Evolutionary conservation across 2,888 invertebrate species (phyloP), one percentile per base, ranked within the genome.

Genomic region (Cephus rjabovi): DNA sequence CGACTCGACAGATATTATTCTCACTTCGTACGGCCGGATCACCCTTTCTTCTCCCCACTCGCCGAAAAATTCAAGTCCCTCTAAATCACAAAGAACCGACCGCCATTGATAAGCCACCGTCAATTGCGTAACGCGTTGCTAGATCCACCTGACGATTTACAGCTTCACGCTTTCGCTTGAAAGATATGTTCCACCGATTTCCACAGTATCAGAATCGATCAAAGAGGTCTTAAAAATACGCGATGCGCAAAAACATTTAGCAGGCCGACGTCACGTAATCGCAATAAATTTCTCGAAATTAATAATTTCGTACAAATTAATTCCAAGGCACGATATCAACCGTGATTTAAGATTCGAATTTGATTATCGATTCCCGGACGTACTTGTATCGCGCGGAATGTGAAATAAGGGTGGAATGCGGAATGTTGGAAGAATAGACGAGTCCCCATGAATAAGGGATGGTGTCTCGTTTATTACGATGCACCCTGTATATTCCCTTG

Each of bases 391-490:
- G 56, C 15, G 56, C 56, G 56, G 56, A 23, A 56, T 56, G 56
- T 56, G 23, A 56, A 56, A 56, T 56, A 56, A 56, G 56, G 56
- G 23, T 56, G 56, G 56, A 56, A 56, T 56, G 56, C 23, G 56
- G 56, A 56, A 56, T 56, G 56, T 56, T 23, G 23, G 56, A 56
- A 56, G 56, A 56, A 56, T 56, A 56, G 56, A 23, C 23, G 23
- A 9, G 56, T 56, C 56, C 23, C 23, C 56, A 56, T 56, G 56
- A 56, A 56, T 56, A 56, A 56, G 56, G 56, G 56, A 56, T 56
- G 56, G 56, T 56, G 78, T 74, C 75, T 77, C 78, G 79, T 79
- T 79, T 84, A 83, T 85, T 82, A 81, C 80, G 78, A 81, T 80
- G 81, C 83, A 83, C 81, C 79, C 76, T 83, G 81, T 82, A 31